Evolutionary conservation across 2,888 invertebrate species (phyloP).

Genomic region (Mantis religiosa): DNA sequence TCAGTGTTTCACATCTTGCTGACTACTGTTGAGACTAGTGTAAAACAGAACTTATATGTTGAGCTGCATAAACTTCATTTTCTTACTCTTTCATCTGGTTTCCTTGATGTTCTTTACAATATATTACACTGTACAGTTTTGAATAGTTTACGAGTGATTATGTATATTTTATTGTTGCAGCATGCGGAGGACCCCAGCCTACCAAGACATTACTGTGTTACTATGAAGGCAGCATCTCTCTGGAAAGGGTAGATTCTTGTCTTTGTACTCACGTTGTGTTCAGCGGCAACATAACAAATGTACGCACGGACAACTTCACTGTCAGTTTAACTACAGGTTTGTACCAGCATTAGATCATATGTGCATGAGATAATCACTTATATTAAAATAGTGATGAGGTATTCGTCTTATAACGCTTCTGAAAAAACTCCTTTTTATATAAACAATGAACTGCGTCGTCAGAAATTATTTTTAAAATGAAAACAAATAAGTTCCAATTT

Average conservation of each 20-base stretch:
- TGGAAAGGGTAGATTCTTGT: conserved; percentile 27
- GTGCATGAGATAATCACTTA: neutral
- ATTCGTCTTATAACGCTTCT: neutral
- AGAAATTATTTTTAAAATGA: too few relatives aligned
- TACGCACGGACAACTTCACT: conserved; percentile 25
- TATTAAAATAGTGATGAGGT: neutral
- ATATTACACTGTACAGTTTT: too few relatives aligned
- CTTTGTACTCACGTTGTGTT: conserved; percentile 31
- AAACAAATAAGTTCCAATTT: too few relatives aligned
- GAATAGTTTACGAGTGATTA: too few relatives aligned
- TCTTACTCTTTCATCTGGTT: too few relatives aligned
- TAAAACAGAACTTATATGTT: too few relatives aligned
- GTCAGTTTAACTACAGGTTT: conserved; percentile 28
- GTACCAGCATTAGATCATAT: neutral
- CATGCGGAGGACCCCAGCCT: neutral
- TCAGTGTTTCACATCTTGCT: too few relatives aligned
- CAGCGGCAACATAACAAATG: conserved; percentile 19
- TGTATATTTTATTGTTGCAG: neutral
- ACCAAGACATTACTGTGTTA: conserved; percentile 34
- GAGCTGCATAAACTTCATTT: too few relatives aligned
- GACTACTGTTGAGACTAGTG: too few relatives aligned
- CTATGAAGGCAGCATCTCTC: conserved; percentile 29
- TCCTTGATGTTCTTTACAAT: too few relatives aligned
- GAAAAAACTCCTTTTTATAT: too few relatives aligned
- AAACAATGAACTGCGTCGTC: too few relatives aligned